Evolutionary conservation across 2,113 vertebrate genomes (phyloP), one percentile per base, ranked within the genome.

Genomic region (Notechis scutatus): DNA sequence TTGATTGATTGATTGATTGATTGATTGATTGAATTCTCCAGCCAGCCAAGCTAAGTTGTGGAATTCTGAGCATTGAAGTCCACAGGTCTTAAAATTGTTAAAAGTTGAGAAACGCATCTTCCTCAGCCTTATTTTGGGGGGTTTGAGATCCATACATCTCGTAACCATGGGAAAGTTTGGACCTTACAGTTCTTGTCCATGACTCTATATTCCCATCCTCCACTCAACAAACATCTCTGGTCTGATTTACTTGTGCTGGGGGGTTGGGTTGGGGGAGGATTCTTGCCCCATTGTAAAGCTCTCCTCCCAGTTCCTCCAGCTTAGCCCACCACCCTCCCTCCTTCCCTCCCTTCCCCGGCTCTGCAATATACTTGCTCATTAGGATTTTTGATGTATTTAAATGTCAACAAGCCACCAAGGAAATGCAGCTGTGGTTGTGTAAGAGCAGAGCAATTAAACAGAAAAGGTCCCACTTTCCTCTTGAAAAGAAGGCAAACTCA

Each of bases 331-430:
- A 21, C 34, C 69, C 21, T 21, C 34, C 20, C 52, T n/a, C 50
- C 52, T 3, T 12, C 26, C 87, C 93, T 94, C 94, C 91, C 15
- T 90, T 94, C 93, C 85, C n/a, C 81, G 1, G 45, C 4, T 15
- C n/a, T 42, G n/a, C 96, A 95, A 93, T 95, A 94, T 94, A 94
- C 95, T 96, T 96, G 93, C 93, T 96, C 11, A 0, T 94, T 94
- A 96, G 96, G 96, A 97, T 96, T 96, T 50, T 93, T 94, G 95
- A 95, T 96, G 95, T 96, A 96, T 96, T 97, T 96, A 96, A 97
- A 97, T 97, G 96, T 97, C 96, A 97, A 97, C 97, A 96, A 96
- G 96, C 26, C 92, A 92, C 96, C 95, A 39, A 56, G 94, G 96
- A 95, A 95, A 96, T 94, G 90, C 39, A 47, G 93, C 64, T 74